Conservation (phyloP, 1,140 invertebrate genomes). For the Microplitis demolitor region DNA sequence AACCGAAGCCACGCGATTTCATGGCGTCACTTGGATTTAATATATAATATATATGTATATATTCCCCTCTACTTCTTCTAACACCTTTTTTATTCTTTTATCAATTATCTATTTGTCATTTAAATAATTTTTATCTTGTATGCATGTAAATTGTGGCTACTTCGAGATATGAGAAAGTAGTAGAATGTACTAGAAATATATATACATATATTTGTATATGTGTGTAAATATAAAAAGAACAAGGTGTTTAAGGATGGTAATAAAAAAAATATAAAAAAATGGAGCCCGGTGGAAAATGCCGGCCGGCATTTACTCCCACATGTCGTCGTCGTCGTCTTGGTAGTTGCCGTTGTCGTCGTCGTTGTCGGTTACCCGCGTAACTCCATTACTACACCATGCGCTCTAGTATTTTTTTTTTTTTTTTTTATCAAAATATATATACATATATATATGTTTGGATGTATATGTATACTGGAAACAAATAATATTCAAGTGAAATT, state of each 20-base stretch:
- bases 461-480: too few species aligned
- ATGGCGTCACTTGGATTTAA: slow-evolving; percentile 18
- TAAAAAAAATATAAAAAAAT: slow-evolving; percentile 22
- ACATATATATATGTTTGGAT: background rate
- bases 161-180: too few species aligned
- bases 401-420: background rate
- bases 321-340: background rate
- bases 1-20: slow-evolving; percentile 34
- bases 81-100: background rate
- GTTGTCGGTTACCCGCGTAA: slow-evolving; percentile 23
- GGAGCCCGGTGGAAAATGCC: slow-evolving; percentile 42
- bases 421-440: background rate
- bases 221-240: background rate
- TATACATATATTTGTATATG: background rate
- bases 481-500: too few species aligned
- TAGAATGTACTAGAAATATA: too few species aligned
- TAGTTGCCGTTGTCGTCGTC: too few species aligned
- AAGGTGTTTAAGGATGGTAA: background rate
- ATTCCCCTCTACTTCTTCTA: too few species aligned
- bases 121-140: background rate
- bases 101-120: slow-evolving; percentile 6
- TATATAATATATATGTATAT: too few species aligned
- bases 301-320: slow-evolving; percentile 44
- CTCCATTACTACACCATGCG: slow-evolving; percentile 17
- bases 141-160: too few species aligned